A percentile compares a stretch with the other conserved stretches of the same genome.
Evolutionary conservation across 2,113 vertebrate genomes (phyloP).

Genomic region (Scortum barcoo): DNA sequence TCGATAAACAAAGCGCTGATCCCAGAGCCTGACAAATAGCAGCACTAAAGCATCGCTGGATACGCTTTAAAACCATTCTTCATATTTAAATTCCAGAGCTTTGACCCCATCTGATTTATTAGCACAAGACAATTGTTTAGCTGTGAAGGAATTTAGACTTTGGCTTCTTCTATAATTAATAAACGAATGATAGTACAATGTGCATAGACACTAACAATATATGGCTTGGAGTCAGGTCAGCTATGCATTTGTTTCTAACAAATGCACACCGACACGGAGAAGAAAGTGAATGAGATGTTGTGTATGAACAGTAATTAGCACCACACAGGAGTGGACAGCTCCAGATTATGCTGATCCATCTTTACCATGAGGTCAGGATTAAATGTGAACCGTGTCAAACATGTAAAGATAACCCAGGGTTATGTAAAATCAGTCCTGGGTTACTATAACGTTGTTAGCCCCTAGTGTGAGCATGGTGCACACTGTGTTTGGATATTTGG

Average conservation of each 20-base stretch:
- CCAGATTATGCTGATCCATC: background rate
- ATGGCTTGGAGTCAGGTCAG: background rate
- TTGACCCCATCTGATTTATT: background rate
- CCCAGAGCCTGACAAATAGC: background rate
- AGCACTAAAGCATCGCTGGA: background rate
- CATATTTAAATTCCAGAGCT: background rate
- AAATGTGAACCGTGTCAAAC: background rate
- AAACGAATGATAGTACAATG: background rate
- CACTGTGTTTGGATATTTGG: background rate
- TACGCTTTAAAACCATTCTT: background rate
- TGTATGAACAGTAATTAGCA: background rate
- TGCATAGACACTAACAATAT: background rate
- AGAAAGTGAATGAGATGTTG: background rate
- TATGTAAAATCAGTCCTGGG: background rate
- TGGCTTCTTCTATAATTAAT: constrained; percentile 2
- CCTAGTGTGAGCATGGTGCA: background rate
- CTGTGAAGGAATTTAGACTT: background rate
- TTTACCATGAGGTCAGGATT: constrained; percentile 7
- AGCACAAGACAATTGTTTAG: background rate
- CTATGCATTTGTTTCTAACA: background rate
- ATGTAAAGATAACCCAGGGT: background rate
- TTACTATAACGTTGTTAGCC: background rate
- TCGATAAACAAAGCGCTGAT: background rate
- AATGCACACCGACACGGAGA: background rate
- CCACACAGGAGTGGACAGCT: constrained; percentile 2